Conservation (phyloP, 1,140 invertebrate genomes). For the Drosophila cardini region DNA sequence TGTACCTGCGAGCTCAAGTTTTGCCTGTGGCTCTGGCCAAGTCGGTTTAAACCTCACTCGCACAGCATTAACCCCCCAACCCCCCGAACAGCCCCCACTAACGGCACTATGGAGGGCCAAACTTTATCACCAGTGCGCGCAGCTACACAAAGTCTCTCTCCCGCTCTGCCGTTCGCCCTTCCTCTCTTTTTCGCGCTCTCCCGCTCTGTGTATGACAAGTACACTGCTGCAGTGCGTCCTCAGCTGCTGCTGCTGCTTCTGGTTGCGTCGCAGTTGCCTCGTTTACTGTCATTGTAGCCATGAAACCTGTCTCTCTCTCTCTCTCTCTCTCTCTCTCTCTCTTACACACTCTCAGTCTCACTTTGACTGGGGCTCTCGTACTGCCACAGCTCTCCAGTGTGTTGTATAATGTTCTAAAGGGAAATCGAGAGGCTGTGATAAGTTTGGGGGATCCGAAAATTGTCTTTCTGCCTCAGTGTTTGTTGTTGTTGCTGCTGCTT, state of each 20-base stretch:
- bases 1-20: slow-evolving; percentile 72
- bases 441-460: slow-evolving; percentile 84
- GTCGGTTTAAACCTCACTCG: slow-evolving; percentile 71
- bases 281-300: slow-evolving; percentile 53
- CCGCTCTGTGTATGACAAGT: slow-evolving; percentile 75
- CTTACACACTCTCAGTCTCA: slow-evolving; percentile 27
- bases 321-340: not conserved
- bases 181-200: slow-evolving; percentile 36
- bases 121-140: slow-evolving; percentile 77
- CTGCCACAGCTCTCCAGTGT: slow-evolving; percentile 74
- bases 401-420: slow-evolving; percentile 84
- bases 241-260: slow-evolving; percentile 41
- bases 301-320: slow-evolving; percentile 20
- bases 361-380: slow-evolving; percentile 36
- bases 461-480: slow-evolving; percentile 72
- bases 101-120: slow-evolving; percentile 78
- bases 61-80: too few relatives aligned
- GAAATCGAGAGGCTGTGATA: slow-evolving; percentile 84
- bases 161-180: not conserved
- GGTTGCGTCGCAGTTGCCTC: slow-evolving; percentile 33
- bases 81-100: slow-evolving; percentile 50
- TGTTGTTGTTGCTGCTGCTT: slow-evolving; percentile 37
- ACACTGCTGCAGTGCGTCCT: slow-evolving; percentile 77
- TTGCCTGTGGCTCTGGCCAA: slow-evolving; percentile 47
- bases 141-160: slow-evolving; percentile 28